A percentile compares a stretch with the other conserved stretches of the same genome.
phyloP scores from a whole-genome alignment of 2,888 invertebrate species.

The Dione vanillae region DNA sequence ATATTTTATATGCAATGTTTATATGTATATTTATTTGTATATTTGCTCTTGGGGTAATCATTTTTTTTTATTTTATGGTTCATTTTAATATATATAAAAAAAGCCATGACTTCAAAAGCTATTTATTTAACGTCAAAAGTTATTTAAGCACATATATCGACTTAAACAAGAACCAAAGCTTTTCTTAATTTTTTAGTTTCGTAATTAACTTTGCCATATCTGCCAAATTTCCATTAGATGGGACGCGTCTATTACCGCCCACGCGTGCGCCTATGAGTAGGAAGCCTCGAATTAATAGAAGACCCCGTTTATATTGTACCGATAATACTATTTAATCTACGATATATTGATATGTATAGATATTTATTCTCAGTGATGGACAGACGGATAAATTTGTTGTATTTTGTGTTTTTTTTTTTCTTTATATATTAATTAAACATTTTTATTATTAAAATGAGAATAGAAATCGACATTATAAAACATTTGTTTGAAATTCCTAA shows the following conservation, averaged over 20 bases:
- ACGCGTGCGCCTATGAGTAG: conserved; percentile 21
- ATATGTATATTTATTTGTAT: too few relatives aligned
- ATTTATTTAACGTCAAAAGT: too few relatives aligned
- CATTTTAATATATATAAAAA: background rate
- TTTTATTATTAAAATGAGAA: too few relatives aligned
- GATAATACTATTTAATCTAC: background rate
- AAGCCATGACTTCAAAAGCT: background rate
- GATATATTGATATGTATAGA: background rate
- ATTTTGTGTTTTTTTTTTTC: background rate
- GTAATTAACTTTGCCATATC: conserved; percentile 23
- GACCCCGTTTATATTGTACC: background rate
- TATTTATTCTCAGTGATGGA: background rate
- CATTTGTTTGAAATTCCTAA: too few relatives aligned
- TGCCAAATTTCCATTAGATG: conserved; percentile 27
- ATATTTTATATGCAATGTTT: too few relatives aligned
- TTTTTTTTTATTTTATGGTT: too few relatives aligned
- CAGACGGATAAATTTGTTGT: background rate
- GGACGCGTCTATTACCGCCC: conserved; percentile 22
- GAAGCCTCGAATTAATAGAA: conserved; percentile 20
- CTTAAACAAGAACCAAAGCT: conserved; percentile 4
- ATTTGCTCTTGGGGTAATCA: too few relatives aligned
- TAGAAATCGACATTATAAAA: too few relatives aligned
- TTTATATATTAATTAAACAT: too few relatives aligned
- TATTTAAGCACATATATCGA: background rate
- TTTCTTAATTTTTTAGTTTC: conserved; percentile 15